Evolutionary conservation across 2,888 invertebrate genomes (phyloP).

Genomic region (Apantesis nais): DNA sequence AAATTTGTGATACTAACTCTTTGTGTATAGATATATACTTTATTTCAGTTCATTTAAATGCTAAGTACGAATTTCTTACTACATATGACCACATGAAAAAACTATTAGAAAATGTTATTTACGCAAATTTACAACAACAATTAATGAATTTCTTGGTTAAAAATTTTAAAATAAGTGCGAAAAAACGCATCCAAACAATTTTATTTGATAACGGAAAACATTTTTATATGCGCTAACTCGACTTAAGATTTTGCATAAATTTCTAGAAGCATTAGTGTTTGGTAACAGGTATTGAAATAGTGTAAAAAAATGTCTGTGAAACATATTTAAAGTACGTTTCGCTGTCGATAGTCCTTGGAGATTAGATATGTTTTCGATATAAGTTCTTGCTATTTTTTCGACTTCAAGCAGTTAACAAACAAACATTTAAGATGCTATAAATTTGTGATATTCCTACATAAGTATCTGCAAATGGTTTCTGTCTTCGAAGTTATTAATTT

Average conservation of each 20-base stretch:
- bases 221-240: too few species aligned
- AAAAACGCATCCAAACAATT: conserved; percentile 16
- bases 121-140: background rate
- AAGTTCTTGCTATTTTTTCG: conserved; percentile 10
- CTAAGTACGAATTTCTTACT: too few species aligned
- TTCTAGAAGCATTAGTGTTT: conserved; percentile 16
- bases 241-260: conserved; percentile 23
- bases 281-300: conserved; percentile 18
- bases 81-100: too few species aligned
- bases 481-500: too few species aligned
- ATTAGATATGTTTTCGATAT: conserved; percentile 12
- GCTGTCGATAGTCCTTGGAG: conserved; percentile 8
- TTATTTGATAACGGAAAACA: conserved; percentile 25
- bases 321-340: conserved; percentile 15
- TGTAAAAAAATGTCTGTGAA: conserved; percentile 13
- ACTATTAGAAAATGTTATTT: too few species aligned
- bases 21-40: too few species aligned
- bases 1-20: too few species aligned
- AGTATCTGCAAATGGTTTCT: too few species aligned
- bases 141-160: conserved; percentile 30
- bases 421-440: too few species aligned
- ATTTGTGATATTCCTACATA: too few species aligned
- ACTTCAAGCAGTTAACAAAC: background rate
- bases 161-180: background rate
- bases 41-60: too few species aligned